Conservation (phyloP, 1,140 invertebrate species). For the Heliothis subflexa region DNA sequence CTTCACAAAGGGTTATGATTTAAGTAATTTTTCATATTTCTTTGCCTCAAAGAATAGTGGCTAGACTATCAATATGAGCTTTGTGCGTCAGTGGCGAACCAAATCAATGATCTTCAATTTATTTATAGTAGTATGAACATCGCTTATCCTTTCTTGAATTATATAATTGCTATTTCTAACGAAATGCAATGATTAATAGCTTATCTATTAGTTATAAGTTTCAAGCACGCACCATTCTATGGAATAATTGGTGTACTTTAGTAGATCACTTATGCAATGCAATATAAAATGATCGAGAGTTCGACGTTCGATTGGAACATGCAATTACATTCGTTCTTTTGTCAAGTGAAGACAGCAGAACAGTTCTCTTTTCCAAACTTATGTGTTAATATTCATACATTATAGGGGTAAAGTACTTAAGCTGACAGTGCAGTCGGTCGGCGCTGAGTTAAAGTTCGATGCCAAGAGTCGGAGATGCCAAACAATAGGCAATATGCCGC, state of each 20-base stretch:
- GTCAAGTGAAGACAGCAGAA: constrained; percentile 59
- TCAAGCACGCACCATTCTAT: neutral
- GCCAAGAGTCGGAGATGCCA: constrained; percentile 83
- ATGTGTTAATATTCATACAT: constrained; percentile 76
- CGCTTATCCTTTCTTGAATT: neutral
- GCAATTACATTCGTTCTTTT: constrained; percentile 43
- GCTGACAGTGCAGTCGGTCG: constrained; percentile 73
- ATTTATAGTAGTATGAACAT: constrained; percentile 5
- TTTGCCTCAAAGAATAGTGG: neutral
- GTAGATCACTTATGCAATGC: too few relatives aligned
- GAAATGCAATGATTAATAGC: neutral
- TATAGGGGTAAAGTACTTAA: constrained; percentile 74
- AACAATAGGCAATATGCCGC: constrained; percentile 82
- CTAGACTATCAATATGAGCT: constrained; percentile 11
- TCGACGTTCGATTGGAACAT: constrained; percentile 4
- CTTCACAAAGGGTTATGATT: constrained; percentile 12
- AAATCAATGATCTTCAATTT: constrained; percentile 30
- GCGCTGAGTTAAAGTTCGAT: constrained; percentile 73
- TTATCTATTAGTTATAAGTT: too few relatives aligned
- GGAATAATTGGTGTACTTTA: too few relatives aligned
- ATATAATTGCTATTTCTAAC: neutral
- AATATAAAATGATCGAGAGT: neutral
- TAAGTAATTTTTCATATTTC: neutral
- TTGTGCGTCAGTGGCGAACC: constrained; percentile 27
- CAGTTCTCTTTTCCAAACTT: constrained; percentile 61